These are phyloP conservation scores for Eulemur rubriventer DNA, from an alignment of 2,797 vertebrate species.

Conservation along the genomic window DNA sequence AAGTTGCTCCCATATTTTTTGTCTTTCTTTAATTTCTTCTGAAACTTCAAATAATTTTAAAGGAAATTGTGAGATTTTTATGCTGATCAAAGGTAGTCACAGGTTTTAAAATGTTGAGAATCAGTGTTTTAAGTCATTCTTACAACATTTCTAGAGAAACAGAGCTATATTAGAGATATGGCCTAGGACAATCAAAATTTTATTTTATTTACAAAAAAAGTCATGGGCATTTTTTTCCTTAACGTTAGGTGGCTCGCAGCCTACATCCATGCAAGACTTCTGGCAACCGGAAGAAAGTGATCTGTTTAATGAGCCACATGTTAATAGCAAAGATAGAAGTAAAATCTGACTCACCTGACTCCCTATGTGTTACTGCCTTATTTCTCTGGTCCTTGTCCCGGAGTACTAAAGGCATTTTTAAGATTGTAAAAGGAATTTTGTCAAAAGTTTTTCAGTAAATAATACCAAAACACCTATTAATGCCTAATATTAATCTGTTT, in stretches of 20 bases:
- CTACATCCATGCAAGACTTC: background rate
- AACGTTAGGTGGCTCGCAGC: background rate
- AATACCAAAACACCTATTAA: constrained; percentile 5
- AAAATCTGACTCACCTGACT: background rate
- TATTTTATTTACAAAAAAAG: constrained; percentile 48
- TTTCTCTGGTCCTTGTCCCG: background rate
- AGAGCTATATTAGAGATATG: background rate
- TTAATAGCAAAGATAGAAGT: constrained; percentile 28
- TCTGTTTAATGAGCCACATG: background rate
- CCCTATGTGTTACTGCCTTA: background rate
- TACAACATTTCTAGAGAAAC: constrained; percentile 35
- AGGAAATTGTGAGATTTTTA: constrained; percentile 3
- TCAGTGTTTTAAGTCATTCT: constrained; percentile 45
- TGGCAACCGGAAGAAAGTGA: constrained; percentile 25
- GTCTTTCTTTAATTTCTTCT: constrained; percentile 31
- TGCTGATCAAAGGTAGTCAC: background rate
- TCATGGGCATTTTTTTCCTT: background rate
- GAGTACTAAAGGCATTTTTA: constrained; percentile 45
- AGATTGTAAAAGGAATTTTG: constrained; percentile 46
- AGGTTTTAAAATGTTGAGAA: constrained; percentile 45
- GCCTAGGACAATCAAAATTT: constrained; percentile 40
- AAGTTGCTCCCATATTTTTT: constrained; percentile 28
- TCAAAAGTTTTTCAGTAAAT: constrained; percentile 31
- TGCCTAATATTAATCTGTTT: constrained; percentile 16
- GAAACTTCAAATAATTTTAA: constrained; percentile 45